These are phyloP conservation scores for Agrenia bidenticulata DNA, from an alignment of 2,888 invertebrate species.

Conservation along the genomic window DNA sequence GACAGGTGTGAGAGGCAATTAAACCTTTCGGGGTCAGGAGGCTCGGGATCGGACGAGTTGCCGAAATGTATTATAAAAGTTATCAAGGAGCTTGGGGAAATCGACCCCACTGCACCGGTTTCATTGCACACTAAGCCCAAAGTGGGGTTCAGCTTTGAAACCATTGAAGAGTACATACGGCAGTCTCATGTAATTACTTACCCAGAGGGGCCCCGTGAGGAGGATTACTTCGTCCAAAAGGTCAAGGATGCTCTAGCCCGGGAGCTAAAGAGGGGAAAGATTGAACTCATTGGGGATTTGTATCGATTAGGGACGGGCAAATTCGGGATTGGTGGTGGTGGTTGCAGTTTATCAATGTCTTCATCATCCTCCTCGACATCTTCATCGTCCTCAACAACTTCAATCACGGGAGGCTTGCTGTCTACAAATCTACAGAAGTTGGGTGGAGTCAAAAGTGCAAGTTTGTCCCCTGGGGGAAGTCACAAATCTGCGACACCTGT, in stretches of 20 bases:
- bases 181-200: slow-evolving; percentile 49
- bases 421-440: not conserved
- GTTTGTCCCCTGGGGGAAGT: too few relatives aligned
- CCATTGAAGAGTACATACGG: slow-evolving; percentile 48
- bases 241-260: slow-evolving; percentile 27
- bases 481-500: too few relatives aligned
- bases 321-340: not conserved
- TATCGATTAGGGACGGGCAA: slow-evolving; percentile 24
- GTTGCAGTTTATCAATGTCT: slow-evolving; percentile 2
- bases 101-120: slow-evolving; percentile 38
- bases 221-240: slow-evolving; percentile 30
- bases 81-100: slow-evolving; percentile 49
- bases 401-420: too few relatives aligned
- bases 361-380: slow-evolving; percentile 1
- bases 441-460: not conserved
- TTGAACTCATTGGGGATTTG: slow-evolving; percentile 39
- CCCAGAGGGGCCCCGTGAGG: slow-evolving; percentile 20
- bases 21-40: slow-evolving; percentile 24
- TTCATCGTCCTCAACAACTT: not conserved
- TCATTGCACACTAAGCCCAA: slow-evolving; percentile 29
- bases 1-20: slow-evolving; percentile 49
- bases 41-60: slow-evolving; percentile 27
- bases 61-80: slow-evolving; percentile 46
- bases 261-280: slow-evolving; percentile 32
- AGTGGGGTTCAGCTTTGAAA: slow-evolving; percentile 41